phyloP scores from a whole-genome alignment of 2,888 invertebrate species.

The Oscheius sp. region DNA sequence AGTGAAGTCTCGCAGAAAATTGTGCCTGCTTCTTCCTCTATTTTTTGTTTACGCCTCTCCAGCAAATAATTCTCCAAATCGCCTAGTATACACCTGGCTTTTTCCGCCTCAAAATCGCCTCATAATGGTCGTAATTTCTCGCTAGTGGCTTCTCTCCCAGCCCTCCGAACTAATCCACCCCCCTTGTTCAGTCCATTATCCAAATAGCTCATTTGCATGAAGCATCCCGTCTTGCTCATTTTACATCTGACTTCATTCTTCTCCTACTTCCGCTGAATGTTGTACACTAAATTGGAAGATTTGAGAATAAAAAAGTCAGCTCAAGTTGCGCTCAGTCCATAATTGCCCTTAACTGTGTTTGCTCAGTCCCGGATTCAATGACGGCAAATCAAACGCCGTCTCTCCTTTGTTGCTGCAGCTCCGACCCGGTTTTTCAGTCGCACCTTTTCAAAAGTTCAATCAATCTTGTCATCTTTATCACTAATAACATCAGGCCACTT shows the following conservation, averaged over 20 bases:
- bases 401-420: conserved; percentile 13
- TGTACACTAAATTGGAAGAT: too few relatives aligned
- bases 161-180: background rate
- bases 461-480: too few relatives aligned
- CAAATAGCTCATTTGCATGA: conserved; percentile 26
- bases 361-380: conserved; percentile 28
- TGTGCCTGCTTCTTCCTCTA: too few relatives aligned
- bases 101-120: background rate
- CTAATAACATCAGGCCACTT: too few relatives aligned
- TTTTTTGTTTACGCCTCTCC: too few relatives aligned
- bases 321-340: conserved; percentile 13
- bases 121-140: background rate
- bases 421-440: background rate
- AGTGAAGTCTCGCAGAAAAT: too few relatives aligned
- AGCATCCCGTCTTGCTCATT: conserved; percentile 4
- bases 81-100: too few relatives aligned
- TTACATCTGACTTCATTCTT: conserved; percentile 2
- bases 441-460: too few relatives aligned
- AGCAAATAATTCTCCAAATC: too few relatives aligned
- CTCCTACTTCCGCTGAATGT: background rate
- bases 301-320: conserved; percentile 1
- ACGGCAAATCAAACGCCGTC: conserved; percentile 27
- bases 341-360: conserved; percentile 30
- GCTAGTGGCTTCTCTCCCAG: background rate
- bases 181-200: conserved; percentile 9